Conservation (phyloP, 2,888 invertebrate species). For the Phrixothrix hirtus region DNA sequence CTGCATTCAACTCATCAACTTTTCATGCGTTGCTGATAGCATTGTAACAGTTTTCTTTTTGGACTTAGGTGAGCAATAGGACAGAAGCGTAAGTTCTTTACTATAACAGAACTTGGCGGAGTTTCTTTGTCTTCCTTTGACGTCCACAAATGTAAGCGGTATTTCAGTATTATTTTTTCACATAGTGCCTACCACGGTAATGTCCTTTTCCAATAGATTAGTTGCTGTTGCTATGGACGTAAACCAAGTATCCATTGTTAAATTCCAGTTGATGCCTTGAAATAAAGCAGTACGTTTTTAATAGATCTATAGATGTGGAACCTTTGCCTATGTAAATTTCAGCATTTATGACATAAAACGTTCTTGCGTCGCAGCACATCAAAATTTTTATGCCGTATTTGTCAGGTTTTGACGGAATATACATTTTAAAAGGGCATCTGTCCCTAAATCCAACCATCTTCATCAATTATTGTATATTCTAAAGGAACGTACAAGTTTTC, state of each 20-base stretch:
- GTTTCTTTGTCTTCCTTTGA: slow-evolving; percentile 11
- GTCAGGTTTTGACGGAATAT: slow-evolving; percentile 11
- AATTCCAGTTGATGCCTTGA: too few relatives aligned
- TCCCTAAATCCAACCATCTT: slow-evolving; percentile 29
- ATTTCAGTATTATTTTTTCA: slow-evolving; percentile 17
- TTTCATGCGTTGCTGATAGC: slow-evolving; percentile 18
- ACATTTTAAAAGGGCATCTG: slow-evolving; percentile 24
- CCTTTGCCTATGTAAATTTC: slow-evolving; percentile 5
- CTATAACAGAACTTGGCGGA: slow-evolving; percentile 18
- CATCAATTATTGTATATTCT: slow-evolving; percentile 17
- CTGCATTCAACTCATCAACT: slow-evolving; percentile 14
- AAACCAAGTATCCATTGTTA: too few relatives aligned
- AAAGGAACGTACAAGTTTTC: slow-evolving; percentile 8
- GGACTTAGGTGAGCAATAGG: slow-evolving; percentile 12
- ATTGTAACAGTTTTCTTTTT: slow-evolving; percentile 16
- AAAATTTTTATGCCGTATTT: too few relatives aligned
- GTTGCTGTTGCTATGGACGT: not conserved
- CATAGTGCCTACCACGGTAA: slow-evolving; percentile 16
- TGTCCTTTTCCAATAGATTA: slow-evolving; percentile 6
- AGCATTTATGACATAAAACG: not conserved
- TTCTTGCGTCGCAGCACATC: too few relatives aligned
- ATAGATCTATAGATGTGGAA: slow-evolving; percentile 2
- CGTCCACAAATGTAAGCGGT: slow-evolving; percentile 11
- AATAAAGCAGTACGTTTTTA: not conserved
- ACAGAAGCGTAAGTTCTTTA: too few relatives aligned